Base-by-base conservation (phyloP, 2,888 invertebrate genomes). In the Clitarchus hookeri region DNA sequence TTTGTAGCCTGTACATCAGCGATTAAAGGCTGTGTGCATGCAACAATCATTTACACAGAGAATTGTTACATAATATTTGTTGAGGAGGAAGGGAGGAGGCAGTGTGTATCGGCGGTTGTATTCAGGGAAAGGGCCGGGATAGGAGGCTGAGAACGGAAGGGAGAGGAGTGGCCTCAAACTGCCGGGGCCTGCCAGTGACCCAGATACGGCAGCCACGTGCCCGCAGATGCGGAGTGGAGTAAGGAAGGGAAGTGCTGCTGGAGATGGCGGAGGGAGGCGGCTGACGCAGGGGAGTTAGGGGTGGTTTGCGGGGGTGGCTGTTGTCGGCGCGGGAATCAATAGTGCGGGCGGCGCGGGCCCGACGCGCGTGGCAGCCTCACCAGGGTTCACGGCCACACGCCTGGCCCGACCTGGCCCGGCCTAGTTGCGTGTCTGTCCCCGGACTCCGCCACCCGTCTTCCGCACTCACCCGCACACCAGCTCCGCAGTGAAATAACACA, bases 151-250 rank as follows among this genome's bases (percentile, higher is more conserved):
- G n/a, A 19, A 23, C 3, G n/a, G 8, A 19, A 2, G 2, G 19
- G 65, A 65, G 65, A 19, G 23, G 65, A 23, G 23, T 65, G 65
- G 23, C 65, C 65, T 65, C 65, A 23, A n/a, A 65, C 11, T 3
- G 65, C 65, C 8, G 48, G 48, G 48, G 48, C 48, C 65, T 65
- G 65, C 65, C 65, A 65, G 65, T 65, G 65, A 65, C 65, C 65
- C 65, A 65, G 65, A 65, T 65, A 65, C n/a, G 65, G 65, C 65
- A 65, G 65, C 65, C 65, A 65, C 65, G 65, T 65, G 65, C 65
- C 65, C 65, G 65, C 65, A n/a, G 65, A 65, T 65, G n/a, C n/a
- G 65, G 65, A 65, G 65, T n/a, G 65, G 65, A 65, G 65, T 65
- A 65, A 65, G 65, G 65, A 65, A 65, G 65, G 65, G 65, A 65